Evolutionary conservation across 2,113 vertebrate genomes (phyloP), one percentile per base, ranked within the genome.

Genomic region (Corvus hawaiiensis): DNA sequence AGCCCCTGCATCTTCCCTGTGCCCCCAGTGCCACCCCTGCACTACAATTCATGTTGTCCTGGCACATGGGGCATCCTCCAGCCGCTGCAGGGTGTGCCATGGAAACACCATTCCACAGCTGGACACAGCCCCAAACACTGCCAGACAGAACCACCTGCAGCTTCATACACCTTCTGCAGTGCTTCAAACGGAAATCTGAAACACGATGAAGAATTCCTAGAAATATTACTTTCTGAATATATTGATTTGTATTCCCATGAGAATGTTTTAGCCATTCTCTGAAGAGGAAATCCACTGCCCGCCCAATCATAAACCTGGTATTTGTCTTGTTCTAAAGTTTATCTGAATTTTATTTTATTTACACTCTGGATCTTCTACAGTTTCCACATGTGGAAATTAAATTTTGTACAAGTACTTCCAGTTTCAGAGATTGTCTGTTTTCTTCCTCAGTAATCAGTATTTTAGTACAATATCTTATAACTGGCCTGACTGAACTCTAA

Each of bases 21-120:
- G 32, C 33, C 48, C 22, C 68, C 52, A n/a, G 41, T 23, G 37
- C 44, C 66, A 33, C 2, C 10, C 16, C 33, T n/a, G 30, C 35
- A 15, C 55, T 3, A 4, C 52, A 13, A 1, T 9, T 9, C 6
- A 3, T 1, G 23, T 3, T 7, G 52, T 12, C 14, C 52, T 49
- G 37, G 52, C 43, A 58, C 51, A 41, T 1, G 6, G 2, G 71
- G 35, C 80, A 35, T 6, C 1, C 33, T 43, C 52, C 0, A 1
- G 7, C 9, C 0, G 1, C 52, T n/a, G 56, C 2, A 8, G 13
- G 27, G 11, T 10, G 11, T 1, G 7, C 33, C 37, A 23, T 0
- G 35, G 23, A 39, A 92, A 32, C 44, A 56, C 27, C 33, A 3
- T 5, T 24, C 32, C 32, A 28, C 43, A n/a, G 24, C 62, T 22